Base-by-base conservation (phyloP, 2,888 invertebrate genomes). In the Drosophila kanekoi region DNA sequence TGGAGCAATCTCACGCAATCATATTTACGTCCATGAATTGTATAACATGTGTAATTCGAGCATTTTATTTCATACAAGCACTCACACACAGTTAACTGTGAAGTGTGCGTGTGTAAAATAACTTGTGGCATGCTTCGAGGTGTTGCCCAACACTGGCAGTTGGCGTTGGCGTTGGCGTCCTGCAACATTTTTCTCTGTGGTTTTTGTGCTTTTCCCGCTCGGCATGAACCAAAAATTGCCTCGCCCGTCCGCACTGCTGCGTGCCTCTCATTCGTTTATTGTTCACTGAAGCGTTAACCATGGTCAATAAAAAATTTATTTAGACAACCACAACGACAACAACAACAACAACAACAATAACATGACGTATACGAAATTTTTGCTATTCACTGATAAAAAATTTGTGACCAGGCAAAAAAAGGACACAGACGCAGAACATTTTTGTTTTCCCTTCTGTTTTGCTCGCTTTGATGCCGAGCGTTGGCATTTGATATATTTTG, bases 231-330 rank as follows among this genome's bases (percentile, higher is more conserved):
- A 8, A 68, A 48, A 53, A 40, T 35, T 35, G 33, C 33, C 13
- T 13, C 37, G 3, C 6, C 18, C 20, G 13, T 4, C 35, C 23
- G 13, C 60, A 1, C 38, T 14, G 44, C 35, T 20, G 38, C 52
- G 45, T 54, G 60, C 61, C 63, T 59, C 58, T 62, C 51, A 71
- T 67, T 64, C 64, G 60, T 41, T 79, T 83, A 88, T 88, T 84
- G 84, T 59, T 73, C 83, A 83, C 49, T 86, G 89, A 83, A 88
- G 89, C 81, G 84, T 80, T 84, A 89, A 86, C 87, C 84, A 86
- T 88, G 80, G 84, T 88, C 89, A 84, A 84, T 84, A 86, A 88
- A 84, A 88, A 84, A 84, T 84, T 86, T 86, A 84, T 84, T 84
- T 88, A 86, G 84, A 88, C 84, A 86, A 83, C 81, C 86, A 74